phyloP scores from a whole-genome alignment of 2,888 invertebrate species.

The Ophion ellenae region DNA sequence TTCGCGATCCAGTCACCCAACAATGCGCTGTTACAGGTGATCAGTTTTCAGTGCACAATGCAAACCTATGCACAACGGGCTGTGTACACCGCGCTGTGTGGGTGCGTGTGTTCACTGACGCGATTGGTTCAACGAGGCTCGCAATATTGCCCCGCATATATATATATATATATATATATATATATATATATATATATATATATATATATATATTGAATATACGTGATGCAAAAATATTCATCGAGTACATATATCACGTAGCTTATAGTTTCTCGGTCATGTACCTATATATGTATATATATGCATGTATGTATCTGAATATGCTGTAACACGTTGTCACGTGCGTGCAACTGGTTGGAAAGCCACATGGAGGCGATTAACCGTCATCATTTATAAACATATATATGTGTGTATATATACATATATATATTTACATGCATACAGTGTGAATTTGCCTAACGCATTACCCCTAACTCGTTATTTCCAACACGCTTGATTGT shows the following conservation, averaged over 20 bases:
- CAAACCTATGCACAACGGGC: constrained; percentile 53
- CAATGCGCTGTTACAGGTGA: constrained; percentile 68
- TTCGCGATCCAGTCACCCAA: constrained; percentile 60
- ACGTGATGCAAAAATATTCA: constrained; percentile 64
- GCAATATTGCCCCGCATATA: constrained; percentile 53
- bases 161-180: not conserved
- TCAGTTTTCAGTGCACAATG: constrained; percentile 68
- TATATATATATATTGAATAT: constrained; percentile 7
- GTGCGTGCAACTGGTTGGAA: constrained; percentile 53
- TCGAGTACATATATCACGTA: constrained; percentile 15
- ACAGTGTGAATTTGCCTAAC: not conserved
- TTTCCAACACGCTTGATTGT: not conserved
- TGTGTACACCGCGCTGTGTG: not conserved
- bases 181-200: not conserved
- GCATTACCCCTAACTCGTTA: not conserved
- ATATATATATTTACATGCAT: not conserved
- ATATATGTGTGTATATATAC: no score
- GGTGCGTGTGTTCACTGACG: constrained; percentile 36
- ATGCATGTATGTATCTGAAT: constrained; percentile 14
- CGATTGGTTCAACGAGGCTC: constrained; percentile 55
- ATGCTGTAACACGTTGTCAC: constrained; percentile 28
- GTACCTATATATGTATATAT: not conserved
- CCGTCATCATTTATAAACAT: not conserved
- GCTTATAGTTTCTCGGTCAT: constrained; percentile 3
- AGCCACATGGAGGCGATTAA: constrained; percentile 38